Conservation (phyloP, 1,140 invertebrate species). For the Homalodisca vitripennis region DNA sequence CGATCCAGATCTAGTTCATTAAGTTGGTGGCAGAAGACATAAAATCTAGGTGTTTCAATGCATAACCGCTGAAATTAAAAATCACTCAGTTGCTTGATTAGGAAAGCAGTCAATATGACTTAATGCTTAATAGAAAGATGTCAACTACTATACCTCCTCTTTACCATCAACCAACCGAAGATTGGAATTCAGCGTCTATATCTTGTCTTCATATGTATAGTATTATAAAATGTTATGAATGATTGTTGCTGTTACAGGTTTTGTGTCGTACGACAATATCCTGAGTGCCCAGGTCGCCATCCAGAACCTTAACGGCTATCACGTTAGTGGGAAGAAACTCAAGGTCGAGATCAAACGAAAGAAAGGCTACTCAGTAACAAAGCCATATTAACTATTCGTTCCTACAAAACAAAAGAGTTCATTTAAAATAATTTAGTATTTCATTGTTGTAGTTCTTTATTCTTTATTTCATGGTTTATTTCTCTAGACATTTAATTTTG, state of each 20-base stretch:
- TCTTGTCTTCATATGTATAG: too few relatives aligned
- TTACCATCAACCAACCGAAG: too few relatives aligned
- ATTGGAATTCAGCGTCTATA: too few relatives aligned
- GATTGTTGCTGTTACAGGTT: slow-evolving; percentile 60
- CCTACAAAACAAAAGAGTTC: neutral
- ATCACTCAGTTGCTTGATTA: too few relatives aligned
- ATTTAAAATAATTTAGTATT: slow-evolving; percentile 7
- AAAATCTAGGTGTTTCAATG: too few relatives aligned
- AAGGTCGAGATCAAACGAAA: slow-evolving; percentile 97
- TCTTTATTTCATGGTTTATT: slow-evolving; percentile 7
- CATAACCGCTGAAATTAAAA: too few relatives aligned
- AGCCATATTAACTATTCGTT: slow-evolving; percentile 19
- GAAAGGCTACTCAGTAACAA: slow-evolving; percentile 58
- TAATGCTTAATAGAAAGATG: too few relatives aligned
- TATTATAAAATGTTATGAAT: too few relatives aligned
- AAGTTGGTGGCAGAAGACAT: too few relatives aligned
- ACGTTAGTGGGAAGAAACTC: slow-evolving; percentile 94
- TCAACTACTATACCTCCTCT: too few relatives aligned
- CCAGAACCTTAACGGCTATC: slow-evolving; percentile 96
- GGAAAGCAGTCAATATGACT: too few relatives aligned
- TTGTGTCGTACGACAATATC: slow-evolving; percentile 95
- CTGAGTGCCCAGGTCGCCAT: slow-evolving; percentile 92
- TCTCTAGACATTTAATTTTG: neutral
- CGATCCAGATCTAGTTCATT: too few relatives aligned
- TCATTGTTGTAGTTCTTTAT: slow-evolving; percentile 5